These are phyloP conservation scores for Hemicentrotus pulcherrimus DNA, from an alignment of 35 echinoderm and acorn worm genomes.

Conservation along the genomic window DNA sequence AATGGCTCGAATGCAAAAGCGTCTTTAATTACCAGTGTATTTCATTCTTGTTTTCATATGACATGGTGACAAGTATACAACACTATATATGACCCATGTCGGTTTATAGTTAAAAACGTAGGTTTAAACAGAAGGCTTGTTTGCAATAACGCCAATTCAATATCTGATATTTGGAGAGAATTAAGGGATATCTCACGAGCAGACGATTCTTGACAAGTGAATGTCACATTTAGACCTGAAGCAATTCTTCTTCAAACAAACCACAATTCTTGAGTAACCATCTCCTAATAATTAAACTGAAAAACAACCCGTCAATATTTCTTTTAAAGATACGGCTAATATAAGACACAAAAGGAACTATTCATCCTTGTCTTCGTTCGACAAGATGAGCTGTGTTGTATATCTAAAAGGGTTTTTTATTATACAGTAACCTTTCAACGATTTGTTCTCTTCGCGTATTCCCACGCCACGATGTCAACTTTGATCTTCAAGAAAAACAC, in stretches of 20 bases:
- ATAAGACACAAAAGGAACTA: not conserved
- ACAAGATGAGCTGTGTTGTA: not conserved
- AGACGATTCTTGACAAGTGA: not conserved
- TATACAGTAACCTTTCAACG: not conserved
- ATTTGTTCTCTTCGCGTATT: not conserved
- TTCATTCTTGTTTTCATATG: too few species aligned
- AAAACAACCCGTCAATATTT: not conserved
- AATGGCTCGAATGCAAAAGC: too few species aligned
- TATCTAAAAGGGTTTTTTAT: not conserved
- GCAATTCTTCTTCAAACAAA: not conserved
- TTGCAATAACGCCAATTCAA: too few species aligned
- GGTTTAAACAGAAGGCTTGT: too few species aligned
- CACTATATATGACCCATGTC: too few species aligned
- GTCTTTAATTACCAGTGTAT: too few species aligned
- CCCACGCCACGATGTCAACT: not conserved
- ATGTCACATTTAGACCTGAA: not conserved
- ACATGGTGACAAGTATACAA: too few species aligned
- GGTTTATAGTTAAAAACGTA: too few species aligned
- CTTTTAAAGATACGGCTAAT: not conserved
- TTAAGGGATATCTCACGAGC: too few species aligned
- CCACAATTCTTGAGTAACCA: not conserved
- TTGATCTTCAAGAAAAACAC: conserved; percentile 5
- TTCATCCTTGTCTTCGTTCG: not conserved
- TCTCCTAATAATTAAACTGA: not conserved
- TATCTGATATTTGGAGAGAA: too few species aligned